These are phyloP conservation scores for Numida meleagris DNA, from an alignment of 2,113 vertebrate genomes.

Conservation along the genomic window DNA sequence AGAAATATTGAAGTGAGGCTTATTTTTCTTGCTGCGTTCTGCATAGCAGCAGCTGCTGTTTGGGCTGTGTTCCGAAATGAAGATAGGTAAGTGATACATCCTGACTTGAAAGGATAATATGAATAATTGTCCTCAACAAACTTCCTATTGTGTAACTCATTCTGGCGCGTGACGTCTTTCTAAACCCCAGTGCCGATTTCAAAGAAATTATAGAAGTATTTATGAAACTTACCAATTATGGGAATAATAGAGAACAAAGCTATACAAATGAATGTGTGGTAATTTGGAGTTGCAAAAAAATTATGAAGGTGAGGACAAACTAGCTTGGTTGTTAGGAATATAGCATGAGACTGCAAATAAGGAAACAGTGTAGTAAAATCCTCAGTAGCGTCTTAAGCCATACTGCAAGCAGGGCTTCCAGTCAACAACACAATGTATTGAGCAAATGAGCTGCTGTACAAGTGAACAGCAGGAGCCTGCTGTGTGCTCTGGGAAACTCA, in stretches of 20 bases:
- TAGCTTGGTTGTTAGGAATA: not conserved
- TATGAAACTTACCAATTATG: constrained; percentile 1
- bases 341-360: not conserved
- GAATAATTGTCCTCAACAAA: constrained; percentile 2
- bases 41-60: constrained; percentile 82
- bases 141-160: not conserved
- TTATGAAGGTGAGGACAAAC: not conserved
- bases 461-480: not conserved
- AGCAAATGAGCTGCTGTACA: not conserved
- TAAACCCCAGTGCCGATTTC: not conserved
- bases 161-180: not conserved
- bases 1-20: constrained; percentile 84
- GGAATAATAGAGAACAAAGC: constrained; percentile 56
- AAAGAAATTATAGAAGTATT: not conserved
- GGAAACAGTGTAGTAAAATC: not conserved
- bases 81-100: constrained; percentile 84
- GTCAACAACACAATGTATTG: not conserved
- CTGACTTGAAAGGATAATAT: not conserved
- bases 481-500: not conserved
- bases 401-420: not conserved
- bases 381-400: not conserved
- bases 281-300: constrained; percentile 9
- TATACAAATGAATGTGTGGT: constrained; percentile 29
- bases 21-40: constrained; percentile 84
- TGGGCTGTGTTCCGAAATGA: constrained; percentile 95